Evolutionary conservation across 1,140 invertebrate species (phyloP).

Genomic region (Drosophila truncata): DNA sequence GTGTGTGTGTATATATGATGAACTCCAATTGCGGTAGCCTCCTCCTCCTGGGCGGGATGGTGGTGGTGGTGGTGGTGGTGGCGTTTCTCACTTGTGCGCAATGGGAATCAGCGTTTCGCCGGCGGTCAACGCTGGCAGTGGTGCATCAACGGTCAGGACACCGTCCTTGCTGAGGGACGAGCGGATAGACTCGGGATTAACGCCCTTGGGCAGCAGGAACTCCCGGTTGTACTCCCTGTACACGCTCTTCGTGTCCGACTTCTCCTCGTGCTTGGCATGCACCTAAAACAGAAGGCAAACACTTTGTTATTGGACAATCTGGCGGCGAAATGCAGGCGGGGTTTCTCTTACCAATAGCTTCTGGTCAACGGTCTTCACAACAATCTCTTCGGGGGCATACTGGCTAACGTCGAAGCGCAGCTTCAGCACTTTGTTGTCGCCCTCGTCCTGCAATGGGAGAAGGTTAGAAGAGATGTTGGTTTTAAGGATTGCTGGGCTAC

Average conservation of each 20-base stretch:
- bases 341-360: slow-evolving; percentile 93
- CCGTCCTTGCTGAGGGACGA: slow-evolving; percentile 96
- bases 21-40: slow-evolving; percentile 38
- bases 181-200: slow-evolving; percentile 96
- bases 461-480: neutral
- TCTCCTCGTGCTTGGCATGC: slow-evolving; percentile 98
- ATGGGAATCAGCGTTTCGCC: slow-evolving; percentile 93
- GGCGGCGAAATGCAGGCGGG: neutral
- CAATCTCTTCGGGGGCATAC: slow-evolving; percentile 97
- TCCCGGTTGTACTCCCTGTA: slow-evolving; percentile 98
- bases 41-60: slow-evolving; percentile 7
- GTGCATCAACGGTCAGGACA: slow-evolving; percentile 97
- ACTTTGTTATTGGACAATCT: slow-evolving; percentile 1
- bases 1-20: slow-evolving; percentile 25
- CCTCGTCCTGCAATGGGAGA: slow-evolving; percentile 89
- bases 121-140: slow-evolving; percentile 91
- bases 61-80: slow-evolving; percentile 14
- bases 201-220: slow-evolving; percentile 96
- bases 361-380: slow-evolving; percentile 98
- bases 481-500: neutral
- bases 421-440: slow-evolving; percentile 95
- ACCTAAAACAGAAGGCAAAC: slow-evolving; percentile 88
- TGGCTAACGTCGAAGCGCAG: slow-evolving; percentile 97
- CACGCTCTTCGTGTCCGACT: slow-evolving; percentile 96
- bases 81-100: slow-evolving; percentile 88